phyloP scores from a whole-genome alignment of 2,888 invertebrate species.

The Papilio gigon region DNA sequence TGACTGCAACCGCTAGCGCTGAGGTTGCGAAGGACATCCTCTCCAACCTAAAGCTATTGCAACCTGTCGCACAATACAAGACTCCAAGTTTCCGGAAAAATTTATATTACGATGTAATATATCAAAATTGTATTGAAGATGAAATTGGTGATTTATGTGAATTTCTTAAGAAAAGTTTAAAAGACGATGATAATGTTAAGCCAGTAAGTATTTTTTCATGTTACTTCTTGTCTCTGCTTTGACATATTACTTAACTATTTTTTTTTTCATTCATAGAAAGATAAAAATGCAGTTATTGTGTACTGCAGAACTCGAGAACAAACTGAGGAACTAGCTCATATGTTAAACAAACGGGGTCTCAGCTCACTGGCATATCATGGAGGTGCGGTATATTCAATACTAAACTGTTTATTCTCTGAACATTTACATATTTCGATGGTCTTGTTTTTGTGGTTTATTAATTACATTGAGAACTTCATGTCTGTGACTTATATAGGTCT shows the following conservation, averaged over 20 bases:
- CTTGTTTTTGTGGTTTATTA: too few species aligned
- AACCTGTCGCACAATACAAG: conserved; percentile 89
- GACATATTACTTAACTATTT: conserved; percentile 17
- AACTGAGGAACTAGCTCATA: conserved; percentile 91
- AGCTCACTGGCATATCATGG: conserved; percentile 94
- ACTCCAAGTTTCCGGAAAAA: conserved; percentile 95
- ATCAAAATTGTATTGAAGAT: conserved; percentile 91
- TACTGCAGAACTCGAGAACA: conserved; percentile 97
- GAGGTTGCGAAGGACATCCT: conserved; percentile 93
- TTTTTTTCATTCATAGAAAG: conserved; percentile 65
- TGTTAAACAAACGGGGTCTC: conserved; percentile 88
- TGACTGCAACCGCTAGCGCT: conserved; percentile 95
- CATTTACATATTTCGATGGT: neutral
- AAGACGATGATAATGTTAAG: conserved; percentile 79
- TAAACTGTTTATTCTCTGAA: conserved; percentile 1
- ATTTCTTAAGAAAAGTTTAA: conserved; percentile 87
- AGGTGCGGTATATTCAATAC: conserved; percentile 71
- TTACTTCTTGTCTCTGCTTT: neutral
- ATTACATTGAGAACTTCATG: neutral
- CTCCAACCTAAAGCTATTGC: conserved; percentile 85
- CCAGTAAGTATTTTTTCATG: conserved; percentile 62
- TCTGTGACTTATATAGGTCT: conserved; percentile 80
- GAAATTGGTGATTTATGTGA: conserved; percentile 90
- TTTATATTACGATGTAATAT: conserved; percentile 96
- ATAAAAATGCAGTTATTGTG: conserved; percentile 91